Evolutionary conservation across 2,113 vertebrate genomes (phyloP), one percentile per base, ranked within the genome.

Genomic region (Sceloporus tristichus): DNA sequence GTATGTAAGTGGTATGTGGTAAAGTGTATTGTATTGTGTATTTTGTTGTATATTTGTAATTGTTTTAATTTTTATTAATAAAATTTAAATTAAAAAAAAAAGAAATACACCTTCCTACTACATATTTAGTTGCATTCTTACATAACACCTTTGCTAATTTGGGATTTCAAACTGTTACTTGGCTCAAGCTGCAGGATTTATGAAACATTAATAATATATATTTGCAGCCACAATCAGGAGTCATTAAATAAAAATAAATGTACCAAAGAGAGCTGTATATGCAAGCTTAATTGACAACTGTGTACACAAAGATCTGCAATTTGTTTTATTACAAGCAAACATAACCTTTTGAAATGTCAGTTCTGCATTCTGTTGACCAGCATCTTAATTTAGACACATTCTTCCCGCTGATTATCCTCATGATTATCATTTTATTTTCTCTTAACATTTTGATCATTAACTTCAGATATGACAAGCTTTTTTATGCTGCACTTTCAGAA

Each of bases 311-410:
- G 85, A 93, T 73, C 82, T 93, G 91, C 81, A 92, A 92, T 95
- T 94, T 93, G 93, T 95, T 94, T 95, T 95, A 92, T 95, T 95
- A 88, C 87, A 95, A 93, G 93, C 93, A 95, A 95, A 95, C 86
- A 93, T 94, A 95, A 95, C 95, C 94, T 95, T 95, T 94, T 78
- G 80, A 95, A 95, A 95, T 94, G 94, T 94, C 94, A 95, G 62
- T 81, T 91, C 89, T 90, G 85, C 90, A 75, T 94, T 94, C 84
- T 93, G 82, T 93, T 95, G 95, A 93, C 94, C 94, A 93, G 92
- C 89, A 91, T 94, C 92, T 93, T 93, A 93, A 94, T 95, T 92
- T 88, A 93, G 91, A 92, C 75, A 81, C 85, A 92, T 92, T 92
- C 73, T 93, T 94, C 82, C 78, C 91, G n/a, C 27, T 84, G 90